These are phyloP conservation scores for Onchidella celtica DNA, from an alignment of 2,888 invertebrate species.

Conservation along the genomic window DNA sequence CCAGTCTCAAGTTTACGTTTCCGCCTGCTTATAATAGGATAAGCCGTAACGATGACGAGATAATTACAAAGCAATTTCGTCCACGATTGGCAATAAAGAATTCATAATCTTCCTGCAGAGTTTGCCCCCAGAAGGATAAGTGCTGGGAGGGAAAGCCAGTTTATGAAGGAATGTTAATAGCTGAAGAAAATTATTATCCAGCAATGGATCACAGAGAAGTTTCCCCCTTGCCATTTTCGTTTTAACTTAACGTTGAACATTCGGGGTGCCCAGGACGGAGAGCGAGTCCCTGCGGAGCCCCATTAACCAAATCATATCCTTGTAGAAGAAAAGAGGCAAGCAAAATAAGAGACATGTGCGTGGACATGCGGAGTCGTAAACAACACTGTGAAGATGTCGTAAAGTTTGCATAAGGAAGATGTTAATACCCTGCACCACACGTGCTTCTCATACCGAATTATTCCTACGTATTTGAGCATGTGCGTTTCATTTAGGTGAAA, in stretches of 20 bases:
- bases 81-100: constrained; percentile 32
- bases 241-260: constrained; percentile 25
- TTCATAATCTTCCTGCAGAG: constrained; percentile 4
- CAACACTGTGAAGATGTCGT: constrained; percentile 13
- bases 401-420: background rate
- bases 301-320: constrained; percentile 31
- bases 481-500: background rate
- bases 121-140: background rate
- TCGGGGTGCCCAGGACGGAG: background rate
- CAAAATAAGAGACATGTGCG: constrained; percentile 19
- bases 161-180: constrained; percentile 38
- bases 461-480: background rate
- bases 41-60: background rate
- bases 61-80: constrained; percentile 38
- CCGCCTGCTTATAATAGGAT: background rate
- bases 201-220: constrained; percentile 1
- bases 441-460: background rate
- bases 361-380: background rate
- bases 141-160: background rate
- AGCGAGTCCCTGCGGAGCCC: background rate
- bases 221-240: constrained; percentile 27
- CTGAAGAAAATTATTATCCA: constrained; percentile 18
- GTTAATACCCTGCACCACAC: background rate
- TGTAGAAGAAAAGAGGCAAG: background rate
- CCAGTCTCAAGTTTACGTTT: background rate